Conservation (phyloP, 1,140 invertebrate genomes). For the Tetramorium simillimum region DNA sequence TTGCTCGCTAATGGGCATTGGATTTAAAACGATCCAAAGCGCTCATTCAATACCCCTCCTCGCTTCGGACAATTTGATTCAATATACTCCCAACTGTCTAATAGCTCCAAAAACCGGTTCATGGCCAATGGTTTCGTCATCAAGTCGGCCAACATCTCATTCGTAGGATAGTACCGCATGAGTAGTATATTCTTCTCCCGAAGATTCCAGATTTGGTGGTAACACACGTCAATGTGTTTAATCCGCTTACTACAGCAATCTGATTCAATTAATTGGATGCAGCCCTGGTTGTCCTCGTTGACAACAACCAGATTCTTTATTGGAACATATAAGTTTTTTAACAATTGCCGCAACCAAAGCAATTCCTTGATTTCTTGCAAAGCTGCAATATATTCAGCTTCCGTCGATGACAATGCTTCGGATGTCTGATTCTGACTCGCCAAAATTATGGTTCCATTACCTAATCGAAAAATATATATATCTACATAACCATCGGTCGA, state of each 20-base stretch:
- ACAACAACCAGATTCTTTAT: not conserved
- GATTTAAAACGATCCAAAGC: too few species aligned
- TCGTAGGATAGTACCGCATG: not conserved
- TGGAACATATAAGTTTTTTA: not conserved
- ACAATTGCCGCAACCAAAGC: not conserved
- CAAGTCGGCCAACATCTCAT: not conserved
- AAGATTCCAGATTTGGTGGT: not conserved
- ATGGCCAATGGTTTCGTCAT: not conserved
- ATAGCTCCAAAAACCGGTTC: not conserved
- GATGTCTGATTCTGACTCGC: not conserved
- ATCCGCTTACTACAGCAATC: not conserved
- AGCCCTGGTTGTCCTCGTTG: not conserved
- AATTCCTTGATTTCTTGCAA: not conserved
- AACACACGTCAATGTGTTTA: not conserved
- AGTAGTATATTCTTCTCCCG: not conserved
- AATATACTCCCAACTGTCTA: not conserved
- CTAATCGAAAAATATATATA: constrained; percentile 16
- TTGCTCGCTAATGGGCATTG: too few species aligned
- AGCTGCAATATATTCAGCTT: constrained; percentile 4
- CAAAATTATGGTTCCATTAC: constrained; percentile 1
- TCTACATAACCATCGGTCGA: constrained; percentile 49
- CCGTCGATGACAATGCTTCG: not conserved
- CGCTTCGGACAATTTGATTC: not conserved
- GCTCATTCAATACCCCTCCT: not conserved
- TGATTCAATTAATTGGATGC: not conserved